phyloP scores from a whole-genome alignment of 2,113 vertebrate genomes.

The Todiramphus chloris region DNA sequence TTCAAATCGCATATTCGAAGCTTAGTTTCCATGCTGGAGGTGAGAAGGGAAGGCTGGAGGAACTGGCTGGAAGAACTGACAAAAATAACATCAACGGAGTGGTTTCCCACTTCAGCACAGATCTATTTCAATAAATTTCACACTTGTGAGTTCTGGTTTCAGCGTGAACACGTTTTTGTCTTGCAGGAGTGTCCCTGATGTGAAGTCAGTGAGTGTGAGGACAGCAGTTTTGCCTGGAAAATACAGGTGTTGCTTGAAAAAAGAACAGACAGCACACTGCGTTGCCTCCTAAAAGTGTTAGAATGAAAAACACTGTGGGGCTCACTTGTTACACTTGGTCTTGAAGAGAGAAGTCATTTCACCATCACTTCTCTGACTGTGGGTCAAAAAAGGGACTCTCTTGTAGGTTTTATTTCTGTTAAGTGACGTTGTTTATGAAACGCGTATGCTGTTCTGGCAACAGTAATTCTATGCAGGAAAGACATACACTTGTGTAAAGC shows the following conservation, averaged over 20 bases:
- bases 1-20: background rate
- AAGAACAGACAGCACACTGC: background rate
- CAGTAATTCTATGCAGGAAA: background rate
- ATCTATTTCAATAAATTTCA: background rate
- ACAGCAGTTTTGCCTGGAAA: background rate
- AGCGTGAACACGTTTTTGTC: background rate
- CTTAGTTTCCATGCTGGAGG: background rate
- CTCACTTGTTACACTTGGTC: background rate
- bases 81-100: background rate
- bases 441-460: background rate
- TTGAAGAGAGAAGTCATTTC: background rate
- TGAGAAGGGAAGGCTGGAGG: background rate
- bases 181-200: background rate
- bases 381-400: background rate
- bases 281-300: background rate
- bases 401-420: background rate
- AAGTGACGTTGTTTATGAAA: background rate
- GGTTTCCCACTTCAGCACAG: accelerated
- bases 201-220: background rate
- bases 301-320: background rate
- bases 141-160: background rate
- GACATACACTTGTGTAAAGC: background rate
- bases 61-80: background rate
- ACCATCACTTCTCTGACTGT: background rate
- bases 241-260: background rate